These are phyloP conservation scores for Sporophila hypoxantha DNA, from an alignment of 2,113 vertebrate genomes.

Conservation along the genomic window DNA sequence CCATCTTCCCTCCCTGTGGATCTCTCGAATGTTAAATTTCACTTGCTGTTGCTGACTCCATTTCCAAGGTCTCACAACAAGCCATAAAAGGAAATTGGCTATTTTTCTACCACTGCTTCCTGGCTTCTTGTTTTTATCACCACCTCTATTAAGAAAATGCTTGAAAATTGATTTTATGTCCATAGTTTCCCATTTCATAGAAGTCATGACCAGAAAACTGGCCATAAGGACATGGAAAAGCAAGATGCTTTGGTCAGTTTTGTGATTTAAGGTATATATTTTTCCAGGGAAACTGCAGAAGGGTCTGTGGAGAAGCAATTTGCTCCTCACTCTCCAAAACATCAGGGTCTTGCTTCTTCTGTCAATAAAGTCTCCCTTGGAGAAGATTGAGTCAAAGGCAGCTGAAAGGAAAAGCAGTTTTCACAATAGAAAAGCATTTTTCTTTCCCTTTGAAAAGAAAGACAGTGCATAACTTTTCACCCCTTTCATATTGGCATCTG, in stretches of 20 bases:
- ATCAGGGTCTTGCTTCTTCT: neutral
- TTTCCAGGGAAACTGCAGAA: neutral
- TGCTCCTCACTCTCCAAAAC: neutral
- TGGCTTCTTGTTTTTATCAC: neutral
- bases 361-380: neutral
- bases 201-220: neutral
- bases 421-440: neutral
- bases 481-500: neutral
- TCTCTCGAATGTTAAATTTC: neutral
- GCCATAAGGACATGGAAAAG: neutral
- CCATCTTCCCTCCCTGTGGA: neutral
- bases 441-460: neutral
- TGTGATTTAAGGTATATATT: neutral
- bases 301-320: neutral
- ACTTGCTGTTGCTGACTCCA: neutral
- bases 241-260: neutral
- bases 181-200: neutral
- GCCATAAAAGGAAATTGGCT: neutral
- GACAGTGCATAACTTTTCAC: neutral
- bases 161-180: neutral
- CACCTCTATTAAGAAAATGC: neutral
- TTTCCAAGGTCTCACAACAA: neutral
- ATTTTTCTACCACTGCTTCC: neutral
- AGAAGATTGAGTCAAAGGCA: neutral
- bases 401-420: neutral